phyloP scores from a whole-genome alignment of 1,140 invertebrate genomes.

The Drosophila neocordata region DNA sequence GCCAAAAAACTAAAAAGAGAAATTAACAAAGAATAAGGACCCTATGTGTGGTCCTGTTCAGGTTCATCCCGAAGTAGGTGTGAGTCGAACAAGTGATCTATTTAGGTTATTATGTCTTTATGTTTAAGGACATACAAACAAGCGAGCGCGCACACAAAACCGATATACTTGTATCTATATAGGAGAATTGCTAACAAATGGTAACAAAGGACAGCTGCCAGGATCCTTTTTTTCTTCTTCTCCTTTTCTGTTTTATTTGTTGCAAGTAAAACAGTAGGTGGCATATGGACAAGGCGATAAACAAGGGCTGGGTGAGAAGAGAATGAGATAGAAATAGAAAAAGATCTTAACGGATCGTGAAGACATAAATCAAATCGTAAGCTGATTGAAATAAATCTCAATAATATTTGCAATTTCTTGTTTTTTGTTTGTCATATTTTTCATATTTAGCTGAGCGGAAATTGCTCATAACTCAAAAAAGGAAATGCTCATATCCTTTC shows the following conservation, averaged over 20 bases:
- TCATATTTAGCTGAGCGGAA: slow-evolving; percentile 78
- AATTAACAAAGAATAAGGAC: neutral
- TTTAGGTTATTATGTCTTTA: slow-evolving; percentile 80
- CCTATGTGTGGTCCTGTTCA: slow-evolving; percentile 6
- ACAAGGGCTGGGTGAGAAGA: no score
- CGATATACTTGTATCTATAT: no score
- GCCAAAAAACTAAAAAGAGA: neutral
- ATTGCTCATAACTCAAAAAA: slow-evolving; percentile 75
- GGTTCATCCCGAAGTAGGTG: slow-evolving; percentile 51
- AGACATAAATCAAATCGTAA: slow-evolving; percentile 67
- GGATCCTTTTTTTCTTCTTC: neutral
- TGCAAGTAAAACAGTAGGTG: slow-evolving; percentile 68
- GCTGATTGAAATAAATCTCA: slow-evolving; percentile 54
- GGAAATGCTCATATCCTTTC: slow-evolving; percentile 80
- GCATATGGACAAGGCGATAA: slow-evolving; percentile 31
- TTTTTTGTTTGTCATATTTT: slow-evolving; percentile 47
- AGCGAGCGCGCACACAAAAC: slow-evolving; percentile 4
- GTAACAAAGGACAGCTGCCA: slow-evolving; percentile 56
- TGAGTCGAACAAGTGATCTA: slow-evolving; percentile 75
- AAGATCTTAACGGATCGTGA: slow-evolving; percentile 19
- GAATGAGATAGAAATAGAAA: neutral
- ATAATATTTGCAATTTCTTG: slow-evolving; percentile 24
- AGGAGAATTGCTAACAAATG: slow-evolving; percentile 9
- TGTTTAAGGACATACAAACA: slow-evolving; percentile 48
- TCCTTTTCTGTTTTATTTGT: slow-evolving; percentile 41